Percentiles rank a stretch among this genome's conserved stretches.
These are phyloP conservation scores for Drosophila paranaensis DNA, from an alignment of 2,888 invertebrate genomes.

Conservation along the genomic window DNA sequence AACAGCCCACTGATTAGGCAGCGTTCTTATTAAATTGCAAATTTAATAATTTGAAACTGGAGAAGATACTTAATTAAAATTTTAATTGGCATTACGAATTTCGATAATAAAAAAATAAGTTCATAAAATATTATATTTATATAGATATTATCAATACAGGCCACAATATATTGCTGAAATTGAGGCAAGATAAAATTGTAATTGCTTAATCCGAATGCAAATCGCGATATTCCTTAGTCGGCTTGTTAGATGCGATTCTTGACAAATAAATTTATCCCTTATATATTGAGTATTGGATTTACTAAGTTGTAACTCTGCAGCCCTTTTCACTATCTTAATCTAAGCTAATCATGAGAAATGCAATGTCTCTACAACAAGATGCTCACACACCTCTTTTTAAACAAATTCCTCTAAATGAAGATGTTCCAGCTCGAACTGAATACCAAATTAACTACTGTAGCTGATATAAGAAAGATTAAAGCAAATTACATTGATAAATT, in stretches of 20 bases:
- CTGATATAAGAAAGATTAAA: slow-evolving; percentile 37
- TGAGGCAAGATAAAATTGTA: too few relatives aligned
- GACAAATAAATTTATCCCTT: too few relatives aligned
- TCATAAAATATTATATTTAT: not conserved
- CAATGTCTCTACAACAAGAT: not conserved
- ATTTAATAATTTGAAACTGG: slow-evolving; percentile 40
- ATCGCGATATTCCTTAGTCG: too few relatives aligned
- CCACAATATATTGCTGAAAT: too few relatives aligned
- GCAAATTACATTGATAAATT: slow-evolving; percentile 51
- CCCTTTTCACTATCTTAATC: too few relatives aligned
- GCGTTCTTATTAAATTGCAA: slow-evolving; percentile 38
- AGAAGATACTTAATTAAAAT: slow-evolving; percentile 22
- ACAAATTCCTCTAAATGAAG: slow-evolving; percentile 6
- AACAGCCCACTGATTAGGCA: slow-evolving; percentile 39
- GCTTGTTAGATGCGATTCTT: too few relatives aligned
- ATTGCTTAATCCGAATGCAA: too few relatives aligned
- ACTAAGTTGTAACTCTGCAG: too few relatives aligned
- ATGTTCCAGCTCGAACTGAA: slow-evolving; percentile 14
- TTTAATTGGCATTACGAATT: slow-evolving; percentile 14
- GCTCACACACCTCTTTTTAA: not conserved
- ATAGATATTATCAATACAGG: not conserved
- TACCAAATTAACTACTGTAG: slow-evolving; percentile 23
- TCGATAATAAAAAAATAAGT: not conserved
- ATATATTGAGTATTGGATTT: too few relatives aligned
- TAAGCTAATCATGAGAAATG: not conserved